A percentile compares a stretch with the other conserved stretches of the same genome.
Evolutionary conservation across 2,797 vertebrate species (phyloP).

Genomic region (Diceros bicornis): DNA sequence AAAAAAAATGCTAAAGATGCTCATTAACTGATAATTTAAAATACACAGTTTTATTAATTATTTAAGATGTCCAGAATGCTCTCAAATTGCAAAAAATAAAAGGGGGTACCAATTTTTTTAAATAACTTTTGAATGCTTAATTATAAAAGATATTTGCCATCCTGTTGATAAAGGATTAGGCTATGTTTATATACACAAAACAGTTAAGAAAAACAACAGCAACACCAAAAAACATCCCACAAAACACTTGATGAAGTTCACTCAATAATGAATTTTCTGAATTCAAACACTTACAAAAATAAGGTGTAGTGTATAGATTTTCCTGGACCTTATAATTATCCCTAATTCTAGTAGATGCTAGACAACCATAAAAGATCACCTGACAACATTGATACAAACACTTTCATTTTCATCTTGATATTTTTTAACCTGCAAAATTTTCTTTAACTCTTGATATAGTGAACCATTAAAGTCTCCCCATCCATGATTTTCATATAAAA

Average conservation of each 20-base stretch:
- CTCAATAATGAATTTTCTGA: neutral
- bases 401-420: constrained; percentile 20
- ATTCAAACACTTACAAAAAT: constrained; percentile 44
- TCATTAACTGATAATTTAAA: constrained; percentile 34
- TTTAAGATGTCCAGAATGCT: constrained; percentile 29
- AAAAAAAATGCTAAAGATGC: neutral
- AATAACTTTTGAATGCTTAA: constrained; percentile 43
- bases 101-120: neutral
- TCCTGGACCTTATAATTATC: neutral
- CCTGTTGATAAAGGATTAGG: constrained; percentile 18
- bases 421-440: neutral
- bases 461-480: neutral
- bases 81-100: constrained; percentile 39
- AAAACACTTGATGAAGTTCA: neutral
- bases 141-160: constrained; percentile 37
- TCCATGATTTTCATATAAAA: constrained; percentile 6
- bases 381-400: neutral
- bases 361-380: constrained; percentile 23
- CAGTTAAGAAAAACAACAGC: constrained; percentile 6
- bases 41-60: constrained; percentile 18
- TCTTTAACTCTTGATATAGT: constrained; percentile 20
- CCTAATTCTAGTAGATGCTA: constrained; percentile 38
- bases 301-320: constrained; percentile 3
- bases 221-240: neutral
- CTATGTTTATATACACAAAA: constrained; percentile 3